Evolutionary conservation across 2,113 vertebrate genomes (phyloP).

Genomic region (Crotophaga sulcirostris): DNA sequence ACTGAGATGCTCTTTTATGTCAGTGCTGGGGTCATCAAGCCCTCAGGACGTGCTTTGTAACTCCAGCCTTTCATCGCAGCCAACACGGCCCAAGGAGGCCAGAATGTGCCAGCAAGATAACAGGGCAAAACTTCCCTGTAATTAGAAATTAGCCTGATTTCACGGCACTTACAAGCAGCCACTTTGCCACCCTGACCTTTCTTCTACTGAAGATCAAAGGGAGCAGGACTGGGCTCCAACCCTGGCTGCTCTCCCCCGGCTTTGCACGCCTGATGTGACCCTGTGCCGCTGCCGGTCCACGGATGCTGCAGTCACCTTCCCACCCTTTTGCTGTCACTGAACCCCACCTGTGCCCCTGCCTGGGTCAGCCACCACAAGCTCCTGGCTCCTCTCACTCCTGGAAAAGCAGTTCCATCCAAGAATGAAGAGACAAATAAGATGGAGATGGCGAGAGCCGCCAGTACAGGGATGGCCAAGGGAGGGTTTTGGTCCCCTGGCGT

Average conservation of each 20-base stretch:
- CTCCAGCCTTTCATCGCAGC: background rate
- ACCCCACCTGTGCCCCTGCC: background rate
- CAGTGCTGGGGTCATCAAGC: background rate
- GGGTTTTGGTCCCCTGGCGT: background rate
- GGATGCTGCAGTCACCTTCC: background rate
- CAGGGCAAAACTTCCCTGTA: background rate
- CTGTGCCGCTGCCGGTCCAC: background rate
- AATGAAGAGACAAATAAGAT: constrained; percentile 20
- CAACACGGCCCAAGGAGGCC: background rate
- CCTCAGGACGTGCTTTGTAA: background rate
- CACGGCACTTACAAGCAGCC: background rate
- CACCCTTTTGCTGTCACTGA: background rate
- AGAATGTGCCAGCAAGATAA: background rate
- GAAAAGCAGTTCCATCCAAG: constrained; percentile 1
- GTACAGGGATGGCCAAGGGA: rapidly evolving
- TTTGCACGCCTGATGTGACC: background rate
- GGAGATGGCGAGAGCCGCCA: background rate
- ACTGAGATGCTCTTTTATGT: background rate
- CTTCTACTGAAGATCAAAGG: background rate
- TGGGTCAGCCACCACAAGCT: background rate
- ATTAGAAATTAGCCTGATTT: background rate
- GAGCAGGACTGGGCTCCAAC: background rate
- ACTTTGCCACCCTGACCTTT: background rate
- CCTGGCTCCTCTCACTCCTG: background rate
- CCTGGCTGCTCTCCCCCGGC: rapidly evolving